Percentiles rank a stretch among this genome's conserved stretches.
Evolutionary conservation across 2,113 vertebrate genomes (phyloP).

Genomic region (Chrysemys picta): DNA sequence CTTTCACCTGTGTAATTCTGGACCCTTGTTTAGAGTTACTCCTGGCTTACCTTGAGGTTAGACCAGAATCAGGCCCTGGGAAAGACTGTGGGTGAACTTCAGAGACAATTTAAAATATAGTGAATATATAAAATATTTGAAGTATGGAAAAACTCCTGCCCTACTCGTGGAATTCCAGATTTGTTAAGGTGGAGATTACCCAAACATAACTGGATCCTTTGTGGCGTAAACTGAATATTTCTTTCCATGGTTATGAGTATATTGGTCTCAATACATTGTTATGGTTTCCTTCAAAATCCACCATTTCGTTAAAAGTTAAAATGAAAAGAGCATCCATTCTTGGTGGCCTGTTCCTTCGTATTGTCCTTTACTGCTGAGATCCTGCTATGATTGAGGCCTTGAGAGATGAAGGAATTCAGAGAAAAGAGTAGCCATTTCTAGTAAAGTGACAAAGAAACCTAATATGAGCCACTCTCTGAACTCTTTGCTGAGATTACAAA

Average conservation of each 20-base stretch:
- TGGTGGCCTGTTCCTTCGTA: background rate
- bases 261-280: background rate
- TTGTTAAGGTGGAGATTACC: background rate
- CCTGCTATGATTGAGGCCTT: background rate
- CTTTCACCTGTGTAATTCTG: background rate
- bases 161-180: background rate
- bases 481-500: background rate
- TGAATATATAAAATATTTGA: background rate
- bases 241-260: background rate
- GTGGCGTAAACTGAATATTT: background rate
- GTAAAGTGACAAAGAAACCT: background rate
- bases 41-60: background rate
- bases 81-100: background rate
- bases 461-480: background rate
- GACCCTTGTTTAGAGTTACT: background rate
- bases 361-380: background rate
- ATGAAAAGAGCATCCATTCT: fast-evolving
- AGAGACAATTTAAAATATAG: background rate
- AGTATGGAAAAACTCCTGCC: background rate
- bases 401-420: background rate
- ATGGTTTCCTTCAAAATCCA: background rate
- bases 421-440: background rate
- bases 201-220: background rate
- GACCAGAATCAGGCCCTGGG: background rate
- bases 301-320: background rate